Conservation (phyloP, 2,888 invertebrate species). For the Mimachlamys varia region DNA sequence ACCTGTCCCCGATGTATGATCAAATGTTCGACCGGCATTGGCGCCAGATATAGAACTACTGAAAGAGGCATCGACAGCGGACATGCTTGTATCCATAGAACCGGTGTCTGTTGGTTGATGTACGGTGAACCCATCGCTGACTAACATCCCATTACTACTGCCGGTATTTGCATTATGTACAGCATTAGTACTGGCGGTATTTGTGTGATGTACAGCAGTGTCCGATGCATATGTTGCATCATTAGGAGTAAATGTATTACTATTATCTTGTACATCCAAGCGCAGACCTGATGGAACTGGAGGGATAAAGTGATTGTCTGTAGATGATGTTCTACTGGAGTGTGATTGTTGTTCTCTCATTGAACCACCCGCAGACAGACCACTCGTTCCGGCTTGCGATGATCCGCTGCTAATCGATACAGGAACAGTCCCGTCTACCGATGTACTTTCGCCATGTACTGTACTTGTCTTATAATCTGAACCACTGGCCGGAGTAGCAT, state of each 20-base stretch:
- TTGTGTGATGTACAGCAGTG: neutral
- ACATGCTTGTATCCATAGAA: neutral
- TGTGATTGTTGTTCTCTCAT: neutral
- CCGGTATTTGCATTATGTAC: neutral
- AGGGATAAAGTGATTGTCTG: neutral
- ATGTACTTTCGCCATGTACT: neutral
- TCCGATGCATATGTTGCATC: neutral
- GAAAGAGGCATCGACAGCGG: neutral
- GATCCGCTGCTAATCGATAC: neutral
- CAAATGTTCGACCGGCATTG: neutral
- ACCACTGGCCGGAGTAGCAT: neutral
- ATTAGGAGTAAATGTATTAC: neutral
- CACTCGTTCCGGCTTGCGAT: neutral
- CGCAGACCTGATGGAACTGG: neutral
- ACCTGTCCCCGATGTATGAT: neutral
- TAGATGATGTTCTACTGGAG: neutral
- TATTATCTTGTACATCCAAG: neutral
- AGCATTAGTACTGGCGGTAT: neutral
- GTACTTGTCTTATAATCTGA: neutral
- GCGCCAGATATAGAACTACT: neutral
- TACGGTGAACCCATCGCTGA: too few species aligned
- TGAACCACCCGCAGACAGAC: neutral
- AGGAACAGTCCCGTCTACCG: too few species aligned
- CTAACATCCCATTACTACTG: neutral
- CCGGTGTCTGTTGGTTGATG: neutral